Base-by-base conservation (phyloP, 2,888 invertebrate species). In the Eurytoma californica region DNA sequence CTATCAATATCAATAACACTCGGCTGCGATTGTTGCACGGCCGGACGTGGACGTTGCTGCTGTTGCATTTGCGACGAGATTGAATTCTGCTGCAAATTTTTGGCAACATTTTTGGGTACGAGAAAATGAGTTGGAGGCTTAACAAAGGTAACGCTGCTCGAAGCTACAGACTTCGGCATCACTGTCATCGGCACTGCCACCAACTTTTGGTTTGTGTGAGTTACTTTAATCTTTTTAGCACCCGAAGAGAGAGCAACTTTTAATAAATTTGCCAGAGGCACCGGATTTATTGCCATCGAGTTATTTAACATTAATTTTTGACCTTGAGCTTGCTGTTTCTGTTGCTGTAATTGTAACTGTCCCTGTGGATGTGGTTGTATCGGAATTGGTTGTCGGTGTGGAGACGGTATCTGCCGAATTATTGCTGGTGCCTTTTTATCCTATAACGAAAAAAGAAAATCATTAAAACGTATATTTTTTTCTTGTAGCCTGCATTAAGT, bases 1-100 rank as follows among this genome's bases (percentile, higher is more conserved):
- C 87, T 87, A n/a, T 86, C 87, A 14, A 88, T 61, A 72, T 88
- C 85, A 51, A 88, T 88, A 0, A 88, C 84, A 79, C 82, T 87
- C 0, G 86, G 84, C 9, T 82, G 53, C 4, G 47, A 14, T 20
- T 24, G 55, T 18, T 73, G 67, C 13, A 30, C 14, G 24, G 18
- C 18, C 3, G 2, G 20, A 1, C 1, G 47, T 39, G 3, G 55
- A 18, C 13, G 30, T 49, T 14, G 24, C 24, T 61, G 28, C 30
- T 20, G 18, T 24, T 57, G 69, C 3, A 16, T 5, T 18, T 58
- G 72, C 3, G 30, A 18, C 7, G 28, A 2, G 1, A 24, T 2
- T 24, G 24, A 3, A 12, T 51, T 16, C 2, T 18, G 18, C 39
- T 63, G 63, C 9, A 57, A 24, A 55, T 51, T 69, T n/a, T 68